Evolutionary conservation across 2,113 vertebrate genomes (phyloP).

Genomic region (Balaenoptera acutorostrata): DNA sequence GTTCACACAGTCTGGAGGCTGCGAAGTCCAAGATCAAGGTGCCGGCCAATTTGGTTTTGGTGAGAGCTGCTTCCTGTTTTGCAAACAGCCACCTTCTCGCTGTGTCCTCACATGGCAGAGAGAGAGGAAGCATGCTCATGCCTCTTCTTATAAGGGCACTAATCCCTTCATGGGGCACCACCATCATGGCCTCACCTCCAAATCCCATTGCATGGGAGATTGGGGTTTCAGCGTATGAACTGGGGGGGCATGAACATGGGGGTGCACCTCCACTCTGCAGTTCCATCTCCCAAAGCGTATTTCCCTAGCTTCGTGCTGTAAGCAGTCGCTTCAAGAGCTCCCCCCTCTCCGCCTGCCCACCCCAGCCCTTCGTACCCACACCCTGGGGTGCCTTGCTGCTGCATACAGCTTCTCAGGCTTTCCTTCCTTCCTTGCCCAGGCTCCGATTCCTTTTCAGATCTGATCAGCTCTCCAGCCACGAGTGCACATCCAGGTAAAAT

Average conservation of each 20-base stretch:
- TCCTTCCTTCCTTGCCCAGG: neutral
- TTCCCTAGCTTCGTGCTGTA: neutral
- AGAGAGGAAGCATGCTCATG: fast-evolving
- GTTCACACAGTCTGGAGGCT: fast-evolving
- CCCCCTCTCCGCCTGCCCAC: fast-evolving
- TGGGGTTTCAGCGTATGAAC: fast-evolving
- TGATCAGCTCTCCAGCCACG: fast-evolving
- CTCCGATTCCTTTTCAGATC: neutral
- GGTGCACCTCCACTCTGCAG: fast-evolving
- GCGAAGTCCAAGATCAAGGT: too few relatives aligned
- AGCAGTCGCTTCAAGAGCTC: fast-evolving
- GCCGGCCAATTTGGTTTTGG: neutral
- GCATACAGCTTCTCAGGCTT: fast-evolving
- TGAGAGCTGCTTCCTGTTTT: neutral
- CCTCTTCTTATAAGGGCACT: neutral
- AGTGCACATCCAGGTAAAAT: fast-evolving
- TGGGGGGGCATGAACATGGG: fast-evolving
- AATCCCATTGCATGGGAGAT: fast-evolving
- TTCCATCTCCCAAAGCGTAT: fast-evolving
- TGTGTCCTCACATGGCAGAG: fast-evolving
- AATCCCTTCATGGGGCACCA: fast-evolving
- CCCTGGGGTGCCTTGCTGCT: fast-evolving
- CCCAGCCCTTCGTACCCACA: fast-evolving
- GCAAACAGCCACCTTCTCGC: fast-evolving
- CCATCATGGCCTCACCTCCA: neutral